Conservation (phyloP, 2,888 invertebrate species). For the Ptychoptera albimana region DNA sequence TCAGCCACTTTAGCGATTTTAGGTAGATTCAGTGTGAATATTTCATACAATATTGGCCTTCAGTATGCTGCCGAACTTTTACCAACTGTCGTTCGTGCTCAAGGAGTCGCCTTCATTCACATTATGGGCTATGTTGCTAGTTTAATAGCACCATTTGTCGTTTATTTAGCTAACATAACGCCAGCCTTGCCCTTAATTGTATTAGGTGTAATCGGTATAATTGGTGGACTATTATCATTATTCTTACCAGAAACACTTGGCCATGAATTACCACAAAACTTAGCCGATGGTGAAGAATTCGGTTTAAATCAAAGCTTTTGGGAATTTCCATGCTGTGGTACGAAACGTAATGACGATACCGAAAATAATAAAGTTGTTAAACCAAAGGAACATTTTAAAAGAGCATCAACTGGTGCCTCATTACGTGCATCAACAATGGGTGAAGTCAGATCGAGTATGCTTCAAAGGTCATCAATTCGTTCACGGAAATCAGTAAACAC, state of each 20-base stretch:
- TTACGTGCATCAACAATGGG: slow-evolving; percentile 45
- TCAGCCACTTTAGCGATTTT: slow-evolving; percentile 65
- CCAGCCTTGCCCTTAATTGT: slow-evolving; percentile 59
- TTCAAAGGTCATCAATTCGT: slow-evolving; percentile 35
- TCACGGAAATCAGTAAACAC: slow-evolving; percentile 29
- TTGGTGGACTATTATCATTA: slow-evolving; percentile 59
- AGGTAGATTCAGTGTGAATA: slow-evolving; percentile 73
- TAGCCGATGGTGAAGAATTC: slow-evolving; percentile 75
- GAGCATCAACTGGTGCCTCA: slow-evolving; percentile 32
- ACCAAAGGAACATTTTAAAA: slow-evolving; percentile 15
- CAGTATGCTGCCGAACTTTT: slow-evolving; percentile 79
- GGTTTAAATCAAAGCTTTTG: slow-evolving; percentile 64
- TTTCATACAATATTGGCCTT: slow-evolving; percentile 77
- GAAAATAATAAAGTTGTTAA: slow-evolving; percentile 17
- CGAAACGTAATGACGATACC: slow-evolving; percentile 34
- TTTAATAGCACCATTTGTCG: slow-evolving; percentile 69
- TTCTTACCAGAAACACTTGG: slow-evolving; percentile 75
- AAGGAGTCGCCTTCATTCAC: slow-evolving; percentile 72
- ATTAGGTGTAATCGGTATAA: slow-evolving; percentile 56
- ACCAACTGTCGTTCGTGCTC: slow-evolving; percentile 75
- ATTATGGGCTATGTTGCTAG: slow-evolving; percentile 79
- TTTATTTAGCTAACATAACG: slow-evolving; percentile 60
- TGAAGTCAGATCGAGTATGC: slow-evolving; percentile 43
- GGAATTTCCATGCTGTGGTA: slow-evolving; percentile 62
- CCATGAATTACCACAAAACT: slow-evolving; percentile 70